Percentiles rank a stretch among this genome's conserved stretches.
Evolutionary conservation across 2,888 invertebrate species (phyloP).

Genomic region (Abrostola tripartita): DNA sequence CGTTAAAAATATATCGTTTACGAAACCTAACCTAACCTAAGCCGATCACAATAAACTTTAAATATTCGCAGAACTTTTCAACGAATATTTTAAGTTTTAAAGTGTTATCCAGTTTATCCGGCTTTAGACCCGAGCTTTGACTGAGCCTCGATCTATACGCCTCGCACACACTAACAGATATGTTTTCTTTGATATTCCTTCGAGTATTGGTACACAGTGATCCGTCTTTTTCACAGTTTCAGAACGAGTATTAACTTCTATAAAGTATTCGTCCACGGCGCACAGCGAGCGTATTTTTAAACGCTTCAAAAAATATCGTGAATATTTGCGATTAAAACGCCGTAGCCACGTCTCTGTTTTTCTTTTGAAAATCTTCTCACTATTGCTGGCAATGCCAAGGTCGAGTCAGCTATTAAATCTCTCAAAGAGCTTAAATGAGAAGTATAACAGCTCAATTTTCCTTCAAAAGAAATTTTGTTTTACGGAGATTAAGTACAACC

Average conservation of each 20-base stretch:
- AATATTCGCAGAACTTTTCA: conserved; percentile 24
- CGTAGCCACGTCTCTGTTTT: conserved; percentile 1
- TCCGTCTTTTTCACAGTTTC: conserved; percentile 32
- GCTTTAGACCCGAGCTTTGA: conserved; percentile 14
- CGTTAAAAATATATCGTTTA: conserved; percentile 7
- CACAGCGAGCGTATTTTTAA: conserved; percentile 15
- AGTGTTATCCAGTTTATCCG: conserved; percentile 7
- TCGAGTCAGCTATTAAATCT: conserved; percentile 18
- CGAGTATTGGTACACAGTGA: conserved; percentile 16
- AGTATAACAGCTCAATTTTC: conserved; percentile 2
- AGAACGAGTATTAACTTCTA: conserved; percentile 24
- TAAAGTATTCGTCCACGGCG: conserved; percentile 19
- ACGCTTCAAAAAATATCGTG: conserved; percentile 6
- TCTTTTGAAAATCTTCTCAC: conserved; percentile 13
- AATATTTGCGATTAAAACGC: conserved; percentile 22
- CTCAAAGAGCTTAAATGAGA: conserved; percentile 16
- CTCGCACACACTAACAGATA: conserved; percentile 13
- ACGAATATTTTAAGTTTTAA: conserved; percentile 2
- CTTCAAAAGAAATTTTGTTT: conserved; percentile 7
- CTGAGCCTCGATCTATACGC: conserved; percentile 17
- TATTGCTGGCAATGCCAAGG: background rate
- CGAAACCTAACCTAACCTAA: conserved; percentile 16
- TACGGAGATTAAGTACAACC: background rate
- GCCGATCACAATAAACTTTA: conserved; percentile 24
- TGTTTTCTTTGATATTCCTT: conserved; percentile 32